Conservation (phyloP, 2,113 vertebrate species). For the Sylvilagus bachmani region DNA sequence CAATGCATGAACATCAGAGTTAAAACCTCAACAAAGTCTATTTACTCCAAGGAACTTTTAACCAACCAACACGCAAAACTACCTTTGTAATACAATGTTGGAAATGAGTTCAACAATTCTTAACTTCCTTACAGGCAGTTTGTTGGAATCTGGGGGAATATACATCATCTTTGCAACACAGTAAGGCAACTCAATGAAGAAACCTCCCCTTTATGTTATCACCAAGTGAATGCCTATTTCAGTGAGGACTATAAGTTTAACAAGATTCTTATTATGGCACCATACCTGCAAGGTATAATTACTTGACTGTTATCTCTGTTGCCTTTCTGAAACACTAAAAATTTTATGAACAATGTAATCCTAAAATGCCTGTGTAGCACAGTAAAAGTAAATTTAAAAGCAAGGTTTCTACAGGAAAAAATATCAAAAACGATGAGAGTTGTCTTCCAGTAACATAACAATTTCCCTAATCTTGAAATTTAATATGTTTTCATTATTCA, state of each 20-base stretch:
- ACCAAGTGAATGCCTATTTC: not conserved
- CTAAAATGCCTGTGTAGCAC: not conserved
- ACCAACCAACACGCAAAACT: not conserved
- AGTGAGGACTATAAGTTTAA: not conserved
- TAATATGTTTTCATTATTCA: conserved; percentile 47
- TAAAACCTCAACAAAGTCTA: not conserved
- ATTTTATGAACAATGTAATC: conserved; percentile 37
- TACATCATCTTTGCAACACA: not conserved
- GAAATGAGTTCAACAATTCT: not conserved
- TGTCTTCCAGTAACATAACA: not conserved
- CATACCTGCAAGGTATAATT: not conserved
- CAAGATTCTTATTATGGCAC: not conserved
- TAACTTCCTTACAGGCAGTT: not conserved
- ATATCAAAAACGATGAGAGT: not conserved
- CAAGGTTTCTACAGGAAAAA: conserved; percentile 20
- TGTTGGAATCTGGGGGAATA: not conserved
- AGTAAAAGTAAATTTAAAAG: conserved; percentile 31
- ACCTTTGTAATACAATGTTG: not conserved
- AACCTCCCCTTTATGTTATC: not conserved
- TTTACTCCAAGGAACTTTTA: not conserved
- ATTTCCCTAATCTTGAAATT: conserved; percentile 56
- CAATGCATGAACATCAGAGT: not conserved
- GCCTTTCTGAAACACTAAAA: conserved; percentile 1
- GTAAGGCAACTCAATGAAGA: not conserved
- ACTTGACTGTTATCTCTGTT: not conserved